These are phyloP conservation scores for Pseudois nayaur DNA, from an alignment of 2,113 vertebrate species.

Conservation along the genomic window DNA sequence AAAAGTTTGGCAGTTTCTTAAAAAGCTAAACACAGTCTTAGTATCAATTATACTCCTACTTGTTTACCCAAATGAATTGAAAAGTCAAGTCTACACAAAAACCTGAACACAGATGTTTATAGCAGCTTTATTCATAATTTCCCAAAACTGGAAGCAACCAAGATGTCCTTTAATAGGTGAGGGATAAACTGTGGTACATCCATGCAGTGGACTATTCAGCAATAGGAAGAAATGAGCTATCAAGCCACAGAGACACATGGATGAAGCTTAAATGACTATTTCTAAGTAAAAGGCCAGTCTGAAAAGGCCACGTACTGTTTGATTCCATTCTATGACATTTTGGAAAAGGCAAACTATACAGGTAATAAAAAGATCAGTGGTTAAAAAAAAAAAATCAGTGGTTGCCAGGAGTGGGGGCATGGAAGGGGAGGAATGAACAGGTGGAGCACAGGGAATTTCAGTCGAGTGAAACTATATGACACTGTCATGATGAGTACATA, in stretches of 20 bases:
- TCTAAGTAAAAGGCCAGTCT: not conserved
- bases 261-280: not conserved
- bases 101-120: not conserved
- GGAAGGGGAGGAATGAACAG: not conserved
- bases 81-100: not conserved
- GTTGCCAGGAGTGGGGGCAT: not conserved
- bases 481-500: not conserved
- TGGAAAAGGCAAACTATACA: not conserved
- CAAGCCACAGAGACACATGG: not conserved
- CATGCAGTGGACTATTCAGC: not conserved
- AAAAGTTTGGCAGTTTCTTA: not conserved
- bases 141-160: not conserved
- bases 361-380: not conserved
- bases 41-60: no score
- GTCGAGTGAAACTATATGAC: not conserved
- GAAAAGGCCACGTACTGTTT: not conserved
- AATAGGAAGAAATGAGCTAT: not conserved
- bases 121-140: not conserved
- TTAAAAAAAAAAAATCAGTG: not conserved
- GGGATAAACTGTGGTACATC: not conserved
- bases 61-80: not conserved
- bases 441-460: not conserved
- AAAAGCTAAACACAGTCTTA: not conserved
- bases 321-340: not conserved
- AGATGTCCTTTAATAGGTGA: not conserved